phyloP scores from a whole-genome alignment of 2,797 vertebrate genomes.

The Spizella passerina region DNA sequence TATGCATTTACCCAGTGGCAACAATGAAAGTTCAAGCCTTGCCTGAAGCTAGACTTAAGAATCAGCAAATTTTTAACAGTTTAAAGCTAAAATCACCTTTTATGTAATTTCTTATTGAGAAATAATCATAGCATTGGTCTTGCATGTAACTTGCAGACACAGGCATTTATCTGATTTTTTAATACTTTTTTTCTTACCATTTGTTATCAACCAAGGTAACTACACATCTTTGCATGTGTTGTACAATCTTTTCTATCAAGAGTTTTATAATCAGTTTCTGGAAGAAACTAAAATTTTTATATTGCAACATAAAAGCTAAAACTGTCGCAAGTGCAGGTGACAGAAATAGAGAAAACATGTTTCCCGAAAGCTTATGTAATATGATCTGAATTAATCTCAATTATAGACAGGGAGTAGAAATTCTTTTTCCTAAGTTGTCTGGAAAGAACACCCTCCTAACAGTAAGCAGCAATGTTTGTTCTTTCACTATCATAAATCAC shows the following conservation, averaged over 20 bases:
- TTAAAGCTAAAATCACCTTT: neutral
- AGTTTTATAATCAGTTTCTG: neutral
- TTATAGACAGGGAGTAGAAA: neutral
- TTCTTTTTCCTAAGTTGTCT: neutral
- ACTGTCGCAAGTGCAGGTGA: neutral
- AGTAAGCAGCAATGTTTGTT: neutral
- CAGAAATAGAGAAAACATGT: neutral
- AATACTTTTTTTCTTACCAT: neutral
- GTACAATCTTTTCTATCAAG: neutral
- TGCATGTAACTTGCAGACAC: neutral
- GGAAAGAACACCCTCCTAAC: neutral
- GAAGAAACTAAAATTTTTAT: neutral
- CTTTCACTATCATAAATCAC: neutral
- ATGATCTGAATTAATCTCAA: neutral
- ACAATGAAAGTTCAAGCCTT: neutral
- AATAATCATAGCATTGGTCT: neutral
- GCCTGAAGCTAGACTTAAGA: neutral
- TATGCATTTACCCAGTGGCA: neutral
- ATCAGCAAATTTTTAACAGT: neutral
- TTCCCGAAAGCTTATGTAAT: neutral
- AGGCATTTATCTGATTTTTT: neutral
- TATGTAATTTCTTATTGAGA: neutral
- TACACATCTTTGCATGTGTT: neutral
- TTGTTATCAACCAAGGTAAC: neutral
- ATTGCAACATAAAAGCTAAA: neutral